phyloP scores from a whole-genome alignment of 2,888 invertebrate genomes.

The Pasiphila rectangulata region DNA sequence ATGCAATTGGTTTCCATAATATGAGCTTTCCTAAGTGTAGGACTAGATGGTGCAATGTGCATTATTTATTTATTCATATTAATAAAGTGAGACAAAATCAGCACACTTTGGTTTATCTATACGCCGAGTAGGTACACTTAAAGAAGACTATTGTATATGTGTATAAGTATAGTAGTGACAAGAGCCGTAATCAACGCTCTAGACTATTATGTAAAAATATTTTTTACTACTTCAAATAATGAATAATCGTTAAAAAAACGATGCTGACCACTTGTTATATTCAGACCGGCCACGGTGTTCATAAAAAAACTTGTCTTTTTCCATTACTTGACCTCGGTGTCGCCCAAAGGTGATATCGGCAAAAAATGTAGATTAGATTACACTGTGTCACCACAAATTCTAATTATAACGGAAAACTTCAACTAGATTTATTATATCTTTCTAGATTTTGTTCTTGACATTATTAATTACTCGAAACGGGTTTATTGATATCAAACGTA shows the following conservation, averaged over 20 bases:
- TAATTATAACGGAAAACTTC: slow-evolving; percentile 21
- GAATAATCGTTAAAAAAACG: slow-evolving; percentile 3
- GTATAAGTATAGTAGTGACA: no score
- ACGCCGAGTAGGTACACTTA: no score
- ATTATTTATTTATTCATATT: no score
- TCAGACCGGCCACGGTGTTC: slow-evolving; percentile 12
- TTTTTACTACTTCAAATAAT: not conserved
- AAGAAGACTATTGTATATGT: no score
- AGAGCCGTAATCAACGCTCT: not conserved
- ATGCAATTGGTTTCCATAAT: no score
- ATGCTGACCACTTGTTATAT: slow-evolving; percentile 11
- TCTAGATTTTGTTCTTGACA: slow-evolving; percentile 31
- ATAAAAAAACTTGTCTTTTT: slow-evolving; percentile 22
- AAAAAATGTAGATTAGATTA: slow-evolving; percentile 49
- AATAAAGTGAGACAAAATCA: no score
- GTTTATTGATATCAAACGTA: no score
- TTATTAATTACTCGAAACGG: slow-evolving; percentile 25
- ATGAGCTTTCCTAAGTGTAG: no score
- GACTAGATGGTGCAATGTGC: no score
- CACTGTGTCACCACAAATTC: slow-evolving; percentile 36
- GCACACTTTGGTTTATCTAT: no score
- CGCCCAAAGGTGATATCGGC: slow-evolving; percentile 50
- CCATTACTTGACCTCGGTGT: slow-evolving; percentile 53
- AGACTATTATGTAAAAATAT: no score
- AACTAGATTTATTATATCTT: slow-evolving; percentile 26